These are phyloP conservation scores for Brachyalestes nurse DNA, from an alignment of 2,797 vertebrate species.

Conservation along the genomic window DNA sequence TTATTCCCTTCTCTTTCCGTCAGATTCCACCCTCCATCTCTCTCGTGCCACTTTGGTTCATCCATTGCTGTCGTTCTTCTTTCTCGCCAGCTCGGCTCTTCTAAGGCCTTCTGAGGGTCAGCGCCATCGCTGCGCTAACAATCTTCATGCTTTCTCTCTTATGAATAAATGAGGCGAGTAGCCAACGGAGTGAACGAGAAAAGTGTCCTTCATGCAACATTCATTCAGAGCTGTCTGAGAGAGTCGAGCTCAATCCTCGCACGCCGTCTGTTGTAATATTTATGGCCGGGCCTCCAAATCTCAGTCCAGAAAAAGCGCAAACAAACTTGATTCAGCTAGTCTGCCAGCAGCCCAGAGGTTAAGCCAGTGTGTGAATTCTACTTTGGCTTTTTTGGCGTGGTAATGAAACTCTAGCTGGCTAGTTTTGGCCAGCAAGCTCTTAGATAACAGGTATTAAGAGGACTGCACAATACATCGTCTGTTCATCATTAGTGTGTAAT, in stretches of 20 bases:
- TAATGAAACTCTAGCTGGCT: neutral
- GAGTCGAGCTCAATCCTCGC: neutral
- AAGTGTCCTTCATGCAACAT: constrained; percentile 37
- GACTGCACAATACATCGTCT: too few species aligned
- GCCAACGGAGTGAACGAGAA: constrained; percentile 4
- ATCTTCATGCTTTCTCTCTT: neutral
- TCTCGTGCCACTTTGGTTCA: neutral
- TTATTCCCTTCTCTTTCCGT: neutral
- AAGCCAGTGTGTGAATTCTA: neutral
- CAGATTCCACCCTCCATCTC: neutral
- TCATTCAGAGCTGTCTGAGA: constrained; percentile 25
- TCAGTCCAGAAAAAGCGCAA: neutral
- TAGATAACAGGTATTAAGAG: too few species aligned
- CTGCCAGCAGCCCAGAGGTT: neutral
- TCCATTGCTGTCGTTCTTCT: neutral
- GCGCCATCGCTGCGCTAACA: neutral
- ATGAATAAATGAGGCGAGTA: constrained; percentile 23
- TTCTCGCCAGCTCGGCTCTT: neutral
- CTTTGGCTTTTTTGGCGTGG: neutral
- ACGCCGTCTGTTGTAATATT: constrained; percentile 38
- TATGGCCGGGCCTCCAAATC: constrained; percentile 9
- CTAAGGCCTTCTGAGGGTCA: neutral
- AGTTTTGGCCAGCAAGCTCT: too few species aligned
- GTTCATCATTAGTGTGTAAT: too few species aligned
- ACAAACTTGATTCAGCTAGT: neutral